Percentiles rank a stretch among this genome's conserved stretches.
These are phyloP conservation scores for Eurytoma californica DNA, from an alignment of 2,888 invertebrate species.

Conservation along the genomic window DNA sequence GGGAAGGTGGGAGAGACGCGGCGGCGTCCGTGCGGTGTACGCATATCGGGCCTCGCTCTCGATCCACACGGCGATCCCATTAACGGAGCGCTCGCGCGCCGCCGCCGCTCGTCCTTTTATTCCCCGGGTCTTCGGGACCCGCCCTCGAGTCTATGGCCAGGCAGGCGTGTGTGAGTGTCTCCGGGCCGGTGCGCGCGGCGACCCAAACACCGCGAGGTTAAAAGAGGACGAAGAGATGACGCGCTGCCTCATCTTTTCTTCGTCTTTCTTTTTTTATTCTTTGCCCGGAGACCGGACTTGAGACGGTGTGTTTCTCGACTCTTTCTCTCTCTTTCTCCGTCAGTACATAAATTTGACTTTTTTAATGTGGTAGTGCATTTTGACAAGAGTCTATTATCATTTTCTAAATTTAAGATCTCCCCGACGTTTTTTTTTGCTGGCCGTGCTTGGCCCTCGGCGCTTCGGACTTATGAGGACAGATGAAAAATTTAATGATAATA, in stretches of 20 bases:
- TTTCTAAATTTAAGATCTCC: conserved; percentile 54
- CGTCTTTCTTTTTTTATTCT: conserved; percentile 31
- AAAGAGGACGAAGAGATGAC: conserved; percentile 39
- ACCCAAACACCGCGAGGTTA: conserved; percentile 39
- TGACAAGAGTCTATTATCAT: conserved; percentile 57
- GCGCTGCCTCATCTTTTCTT: conserved; percentile 45
- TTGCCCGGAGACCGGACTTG: conserved; percentile 32
- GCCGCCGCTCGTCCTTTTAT: conserved; percentile 46
- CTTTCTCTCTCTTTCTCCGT: conserved; percentile 44
- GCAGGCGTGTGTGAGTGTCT: conserved; percentile 39
- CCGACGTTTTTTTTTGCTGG: conserved; percentile 35
- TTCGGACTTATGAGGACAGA: conserved; percentile 49
- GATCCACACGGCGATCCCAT: conserved; percentile 58
- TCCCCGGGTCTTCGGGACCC: conserved; percentile 51
- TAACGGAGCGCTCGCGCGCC: conserved; percentile 51
- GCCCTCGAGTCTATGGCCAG: conserved; percentile 31
- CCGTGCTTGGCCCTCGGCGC: conserved; percentile 9
- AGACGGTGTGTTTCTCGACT: conserved; percentile 12
- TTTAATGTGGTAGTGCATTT: conserved; percentile 52
- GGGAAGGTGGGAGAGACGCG: conserved; percentile 25
- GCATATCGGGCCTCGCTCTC: conserved; percentile 44
- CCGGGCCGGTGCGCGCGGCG: conserved; percentile 18
- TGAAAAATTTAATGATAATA: conserved; percentile 56
- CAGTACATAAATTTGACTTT: conserved; percentile 56
- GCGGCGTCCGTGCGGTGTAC: conserved; percentile 22